A percentile compares a stretch with the other conserved stretches of the same genome.
Conservation (phyloP, 2,797 vertebrate species). For the Gouania willdenowi region DNA sequence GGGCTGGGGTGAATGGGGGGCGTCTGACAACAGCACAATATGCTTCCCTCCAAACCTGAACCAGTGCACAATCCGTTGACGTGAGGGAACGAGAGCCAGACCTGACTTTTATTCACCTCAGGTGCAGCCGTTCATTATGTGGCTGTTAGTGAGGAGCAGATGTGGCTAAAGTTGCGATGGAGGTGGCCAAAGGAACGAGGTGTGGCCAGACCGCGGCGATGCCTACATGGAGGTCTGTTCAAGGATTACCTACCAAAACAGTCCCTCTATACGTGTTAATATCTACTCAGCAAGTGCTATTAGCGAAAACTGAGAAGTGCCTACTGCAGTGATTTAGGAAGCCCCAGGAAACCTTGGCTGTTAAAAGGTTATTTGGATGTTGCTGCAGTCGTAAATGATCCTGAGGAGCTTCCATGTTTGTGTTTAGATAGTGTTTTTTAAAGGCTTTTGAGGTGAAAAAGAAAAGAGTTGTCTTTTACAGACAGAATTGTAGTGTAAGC, state of each 20-base stretch:
- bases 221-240: conserved; percentile 64
- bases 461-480: background rate
- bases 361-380: conserved; percentile 33
- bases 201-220: conserved; percentile 48
- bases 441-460: background rate
- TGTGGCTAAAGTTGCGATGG: conserved; percentile 45
- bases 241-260: conserved; percentile 56
- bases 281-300: conserved; percentile 75
- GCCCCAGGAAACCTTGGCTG: conserved; percentile 13
- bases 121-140: conserved; percentile 75
- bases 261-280: conserved; percentile 51
- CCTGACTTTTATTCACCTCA: conserved; percentile 69
- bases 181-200: conserved; percentile 31
- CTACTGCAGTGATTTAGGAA: conserved; percentile 46
- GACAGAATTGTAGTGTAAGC: background rate
- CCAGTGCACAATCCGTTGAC: conserved; percentile 39
- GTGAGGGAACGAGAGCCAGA: conserved; percentile 40
- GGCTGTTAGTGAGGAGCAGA: conserved; percentile 77
- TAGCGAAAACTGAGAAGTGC: conserved; percentile 64
- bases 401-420: conserved; percentile 12
- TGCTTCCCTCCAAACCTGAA: conserved; percentile 33
- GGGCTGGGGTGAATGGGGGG: conserved; percentile 28
- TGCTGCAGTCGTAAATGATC: conserved; percentile 29
- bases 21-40: conserved; percentile 34
- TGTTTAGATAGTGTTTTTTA: conserved; percentile 8